Conservation (phyloP, 2,797 vertebrate genomes). For the Discoglossus pictus region DNA sequence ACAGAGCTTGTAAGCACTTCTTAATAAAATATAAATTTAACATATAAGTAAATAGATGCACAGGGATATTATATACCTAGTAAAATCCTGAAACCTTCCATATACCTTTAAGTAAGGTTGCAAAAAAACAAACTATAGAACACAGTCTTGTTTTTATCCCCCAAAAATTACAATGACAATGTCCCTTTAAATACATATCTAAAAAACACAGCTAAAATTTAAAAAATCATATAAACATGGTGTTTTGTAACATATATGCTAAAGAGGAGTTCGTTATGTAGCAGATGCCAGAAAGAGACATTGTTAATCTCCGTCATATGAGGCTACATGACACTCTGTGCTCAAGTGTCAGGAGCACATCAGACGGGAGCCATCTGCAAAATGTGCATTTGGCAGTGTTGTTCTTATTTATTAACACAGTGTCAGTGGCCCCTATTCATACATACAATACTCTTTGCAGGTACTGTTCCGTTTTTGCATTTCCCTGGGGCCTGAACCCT, state of each 20-base stretch:
- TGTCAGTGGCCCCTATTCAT: constrained; percentile 24
- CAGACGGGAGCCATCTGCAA: constrained; percentile 23
- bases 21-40: too few relatives aligned
- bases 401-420: constrained; percentile 40
- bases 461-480: constrained; percentile 43
- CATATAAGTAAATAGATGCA: too few relatives aligned
- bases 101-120: too few relatives aligned
- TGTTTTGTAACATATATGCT: not conserved
- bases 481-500: constrained; percentile 26
- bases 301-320: not conserved
- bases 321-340: constrained; percentile 17
- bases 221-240: constrained; percentile 2
- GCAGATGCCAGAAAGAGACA: constrained; percentile 29
- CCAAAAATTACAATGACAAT: too few relatives aligned
- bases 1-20: too few relatives aligned
- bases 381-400: constrained; percentile 10
- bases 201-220: constrained; percentile 20
- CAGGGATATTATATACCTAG: too few relatives aligned
- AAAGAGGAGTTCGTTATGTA: constrained; percentile 2
- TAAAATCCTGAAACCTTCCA: too few relatives aligned
- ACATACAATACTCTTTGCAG: constrained; percentile 39
- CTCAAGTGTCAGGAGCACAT: constrained; percentile 12
- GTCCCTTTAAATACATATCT: too few relatives aligned
- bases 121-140: too few relatives aligned
- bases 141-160: too few relatives aligned